phyloP scores from a whole-genome alignment of 2,113 vertebrate genomes.

The Podiceps cristatus region DNA sequence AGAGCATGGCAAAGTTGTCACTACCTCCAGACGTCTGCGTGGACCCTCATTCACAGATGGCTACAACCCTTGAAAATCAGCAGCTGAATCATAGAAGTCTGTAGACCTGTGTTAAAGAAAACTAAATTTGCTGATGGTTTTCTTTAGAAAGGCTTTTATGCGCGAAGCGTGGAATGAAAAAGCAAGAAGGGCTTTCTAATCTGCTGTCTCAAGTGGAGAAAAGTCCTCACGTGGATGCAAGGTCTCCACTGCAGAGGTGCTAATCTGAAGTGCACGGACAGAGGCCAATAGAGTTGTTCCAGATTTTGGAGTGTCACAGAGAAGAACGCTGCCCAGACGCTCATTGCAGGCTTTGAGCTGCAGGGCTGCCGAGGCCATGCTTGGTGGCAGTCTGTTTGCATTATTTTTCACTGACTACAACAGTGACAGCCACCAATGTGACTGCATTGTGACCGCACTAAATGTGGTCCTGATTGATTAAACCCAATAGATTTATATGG shows the following conservation, averaged over 20 bases:
- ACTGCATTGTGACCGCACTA: not conserved
- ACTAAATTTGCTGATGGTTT: not conserved
- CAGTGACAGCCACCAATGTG: not conserved
- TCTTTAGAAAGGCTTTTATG: not conserved
- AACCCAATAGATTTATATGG: not conserved
- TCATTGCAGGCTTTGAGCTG: not conserved
- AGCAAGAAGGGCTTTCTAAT: not conserved
- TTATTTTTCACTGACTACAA: not conserved
- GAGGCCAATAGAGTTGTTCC: not conserved
- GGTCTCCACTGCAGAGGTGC: not conserved
- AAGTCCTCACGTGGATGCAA: not conserved
- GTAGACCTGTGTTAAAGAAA: not conserved
- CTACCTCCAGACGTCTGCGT: fast-evolving
- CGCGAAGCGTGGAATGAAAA: fast-evolving
- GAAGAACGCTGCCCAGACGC: not conserved
- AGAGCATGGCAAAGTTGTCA: not conserved
- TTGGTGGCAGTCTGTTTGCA: not conserved
- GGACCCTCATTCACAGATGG: not conserved
- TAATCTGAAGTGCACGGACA: not conserved
- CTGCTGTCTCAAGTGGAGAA: not conserved
- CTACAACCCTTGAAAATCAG: not conserved
- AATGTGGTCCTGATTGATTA: not conserved
- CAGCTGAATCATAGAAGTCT: not conserved
- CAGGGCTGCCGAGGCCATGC: not conserved
- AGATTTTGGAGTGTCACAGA: not conserved